Evolutionary conservation across 2,797 vertebrate species (phyloP), one percentile per base, ranked within the genome.

Genomic region (Onychomys leucogaster): DNA sequence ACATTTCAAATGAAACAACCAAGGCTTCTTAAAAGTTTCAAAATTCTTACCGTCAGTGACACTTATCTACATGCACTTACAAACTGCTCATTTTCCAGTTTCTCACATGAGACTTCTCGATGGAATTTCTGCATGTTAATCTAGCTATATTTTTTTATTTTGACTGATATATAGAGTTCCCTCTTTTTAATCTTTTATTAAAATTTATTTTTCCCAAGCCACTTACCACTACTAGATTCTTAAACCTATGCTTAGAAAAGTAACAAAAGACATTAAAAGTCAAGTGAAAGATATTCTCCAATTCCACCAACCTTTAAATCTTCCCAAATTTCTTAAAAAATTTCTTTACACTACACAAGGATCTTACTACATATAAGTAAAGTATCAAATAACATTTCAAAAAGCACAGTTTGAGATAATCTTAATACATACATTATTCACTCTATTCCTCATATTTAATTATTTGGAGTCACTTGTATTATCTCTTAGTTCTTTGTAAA

Each of bases 371-470:
- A 0, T 67, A 13, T 37, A 43, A 27, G 21, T 19, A 27, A 90
- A 37, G 1, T 73, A 77, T 71, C 37, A 63, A 43, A 59, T 37
- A n/a, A 89, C 65, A 21, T 25, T 89, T 55, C 29, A 32, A 43
- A 43, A 67, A 37, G 8, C 34, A 71, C 11, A n/a, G 14, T n/a
- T 23, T 41, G 78, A 85, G 17, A 32, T 86, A 76, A 89, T 37
- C 52, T 67, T 41, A 6, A 17, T 37, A 21, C 5, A 9, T 13
- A 12, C 7, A 9, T 63, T 91, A 13, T 73, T 82, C 21, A 81
- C 23, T 65, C 16, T 0, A 5, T 0, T 5, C 19, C 16, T 52
- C 19, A 27, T 0, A 52, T 0, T 11, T 14, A 9, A 4, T 16
- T 17, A 25, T n/a, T n/a, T 27, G 14, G 3, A 83, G 63, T 52